Evolutionary conservation across 2,888 invertebrate genomes (phyloP), one percentile per base, ranked within the genome.

Genomic region (Amaurobius ferox): DNA sequence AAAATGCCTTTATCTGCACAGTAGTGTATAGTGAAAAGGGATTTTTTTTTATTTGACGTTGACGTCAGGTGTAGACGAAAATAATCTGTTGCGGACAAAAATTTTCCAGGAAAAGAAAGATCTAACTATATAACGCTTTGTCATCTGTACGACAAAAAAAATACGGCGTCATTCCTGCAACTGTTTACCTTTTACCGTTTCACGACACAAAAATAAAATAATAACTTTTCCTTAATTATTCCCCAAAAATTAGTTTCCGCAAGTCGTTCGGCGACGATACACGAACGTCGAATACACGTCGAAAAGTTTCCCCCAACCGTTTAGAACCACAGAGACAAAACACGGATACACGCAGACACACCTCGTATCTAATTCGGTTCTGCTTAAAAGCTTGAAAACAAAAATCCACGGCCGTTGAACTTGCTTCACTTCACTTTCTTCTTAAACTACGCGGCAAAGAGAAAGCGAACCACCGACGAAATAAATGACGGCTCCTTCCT

Each of bases 341-440:
- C 55, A 16, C 16, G 2, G 19, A 23, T 55, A 35, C 9, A 9
- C 35, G 35, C 6, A 7, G 35, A 35, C 9, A 9, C 35, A n/a
- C 35, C 35, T 35, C 35, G 6, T 5, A 35, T 35, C 5, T 9
- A 35, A 7, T 55, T 44, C 55, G 19, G 23, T 23, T 55, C 23
- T 55, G 44, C 19, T 23, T 23, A 23, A 55, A 1, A 44, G 44
- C 6, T 16, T 11, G 40, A 11, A 26, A 73, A 35, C 16, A n/a
- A 68, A 35, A 40, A 35, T 26, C 66, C 71, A 66, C 73, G 73
- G 70, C 55, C 80, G 62, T 68, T 81, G 81, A 81, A 74, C 67
- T 23, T 39, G 26, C 19, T 35, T 35, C 29, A 44, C 68, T 55
- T 68, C 61, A 28, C 55, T 67, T 55, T 40, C 76, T 30, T 5